phyloP scores from a whole-genome alignment of 2,888 invertebrate species.

The Esperia sulphurella region DNA sequence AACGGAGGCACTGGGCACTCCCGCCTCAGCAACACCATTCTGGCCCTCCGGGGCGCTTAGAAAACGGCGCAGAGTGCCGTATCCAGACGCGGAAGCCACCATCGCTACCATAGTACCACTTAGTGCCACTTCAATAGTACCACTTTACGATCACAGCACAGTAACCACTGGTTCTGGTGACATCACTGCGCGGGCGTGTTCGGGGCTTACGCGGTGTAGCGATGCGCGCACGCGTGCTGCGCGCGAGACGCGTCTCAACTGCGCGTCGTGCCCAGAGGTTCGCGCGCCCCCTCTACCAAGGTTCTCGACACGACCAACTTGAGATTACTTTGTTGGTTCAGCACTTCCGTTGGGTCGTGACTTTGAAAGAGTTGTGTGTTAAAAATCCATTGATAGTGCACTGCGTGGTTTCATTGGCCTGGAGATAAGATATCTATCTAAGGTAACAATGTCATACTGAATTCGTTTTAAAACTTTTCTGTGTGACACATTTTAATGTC shows the following conservation, averaged over 20 bases:
- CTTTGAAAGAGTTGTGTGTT: background rate
- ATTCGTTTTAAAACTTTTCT: too few relatives aligned
- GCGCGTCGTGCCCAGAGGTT: slow-evolving; percentile 28
- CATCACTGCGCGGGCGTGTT: slow-evolving; percentile 58
- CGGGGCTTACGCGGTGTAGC: slow-evolving; percentile 16
- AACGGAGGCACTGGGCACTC: slow-evolving; percentile 59
- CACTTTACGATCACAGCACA: slow-evolving; percentile 35
- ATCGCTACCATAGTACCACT: slow-evolving; percentile 65
- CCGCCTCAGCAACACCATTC: slow-evolving; percentile 40
- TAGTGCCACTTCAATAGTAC: slow-evolving; percentile 32
- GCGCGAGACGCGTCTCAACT: slow-evolving; percentile 61
- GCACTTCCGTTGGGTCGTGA: slow-evolving; percentile 24
- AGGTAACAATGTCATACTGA: too few relatives aligned
- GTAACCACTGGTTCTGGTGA: slow-evolving; percentile 46
- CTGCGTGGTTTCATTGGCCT: background rate
- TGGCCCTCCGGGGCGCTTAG: slow-evolving; percentile 71
- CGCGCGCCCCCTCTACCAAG: slow-evolving; percentile 42
- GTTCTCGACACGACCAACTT: slow-evolving; percentile 28
- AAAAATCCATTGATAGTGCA: background rate
- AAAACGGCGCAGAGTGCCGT: slow-evolving; percentile 73
- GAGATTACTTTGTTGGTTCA: slow-evolving; percentile 44
- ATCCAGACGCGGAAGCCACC: slow-evolving; percentile 74
- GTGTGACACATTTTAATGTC: too few relatives aligned
- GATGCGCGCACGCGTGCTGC: slow-evolving; percentile 53
- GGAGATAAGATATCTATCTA: too few relatives aligned